These are phyloP conservation scores for Bedellia somnulentella DNA, from an alignment of 2,888 invertebrate species.

Conservation along the genomic window DNA sequence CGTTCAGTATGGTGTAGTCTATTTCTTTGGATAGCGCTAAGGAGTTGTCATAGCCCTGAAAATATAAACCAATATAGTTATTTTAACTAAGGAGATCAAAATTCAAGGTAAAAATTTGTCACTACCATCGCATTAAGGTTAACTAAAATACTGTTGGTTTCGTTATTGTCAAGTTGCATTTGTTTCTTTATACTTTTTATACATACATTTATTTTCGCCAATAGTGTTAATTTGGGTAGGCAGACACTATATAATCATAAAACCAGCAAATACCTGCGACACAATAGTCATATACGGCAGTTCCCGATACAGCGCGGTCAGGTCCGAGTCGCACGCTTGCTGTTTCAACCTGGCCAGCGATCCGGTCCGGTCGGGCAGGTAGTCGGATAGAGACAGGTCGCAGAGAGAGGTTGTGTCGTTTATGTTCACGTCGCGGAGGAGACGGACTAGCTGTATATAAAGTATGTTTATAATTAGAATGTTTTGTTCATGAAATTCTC, in stretches of 20 bases:
- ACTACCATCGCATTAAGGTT: too few species aligned
- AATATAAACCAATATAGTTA: too few species aligned
- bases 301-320: conserved; percentile 22
- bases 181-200: too few species aligned
- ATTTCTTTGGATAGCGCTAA: conserved; percentile 24
- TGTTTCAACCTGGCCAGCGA: conserved; percentile 21
- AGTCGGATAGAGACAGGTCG: conserved; percentile 31
- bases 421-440: conserved; percentile 33
- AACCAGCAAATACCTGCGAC: conserved; percentile 46
- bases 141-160: too few species aligned
- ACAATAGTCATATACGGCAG: conserved; percentile 34
- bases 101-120: too few species aligned
- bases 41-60: conserved; percentile 30
- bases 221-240: too few species aligned
- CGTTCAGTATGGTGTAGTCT: conserved; percentile 23
- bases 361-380: conserved; percentile 33
- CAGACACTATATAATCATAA: too few species aligned
- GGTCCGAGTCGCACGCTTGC: conserved; percentile 22
- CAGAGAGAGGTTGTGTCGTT: conserved; percentile 35
- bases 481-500: too few species aligned
- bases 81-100: too few species aligned
- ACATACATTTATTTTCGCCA: too few species aligned
- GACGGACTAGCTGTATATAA: conserved; percentile 29
- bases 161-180: too few species aligned
- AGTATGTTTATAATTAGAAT: too few species aligned